These are phyloP conservation scores for Rhynchotus rufescens DNA, from an alignment of 2,797 vertebrate genomes.

Conservation along the genomic window DNA sequence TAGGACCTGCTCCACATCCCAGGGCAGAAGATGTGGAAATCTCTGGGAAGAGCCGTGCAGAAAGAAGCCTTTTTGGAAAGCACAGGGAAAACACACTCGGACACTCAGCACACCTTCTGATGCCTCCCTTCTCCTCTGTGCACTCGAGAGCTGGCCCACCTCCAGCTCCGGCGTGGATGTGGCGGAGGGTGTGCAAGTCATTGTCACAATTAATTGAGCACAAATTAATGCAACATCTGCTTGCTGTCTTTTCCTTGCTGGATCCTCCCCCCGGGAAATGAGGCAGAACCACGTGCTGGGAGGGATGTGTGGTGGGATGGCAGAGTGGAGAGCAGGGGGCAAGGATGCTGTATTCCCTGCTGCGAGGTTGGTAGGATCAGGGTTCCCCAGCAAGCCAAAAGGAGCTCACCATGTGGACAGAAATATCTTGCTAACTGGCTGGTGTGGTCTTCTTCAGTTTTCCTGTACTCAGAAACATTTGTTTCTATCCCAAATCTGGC, in stretches of 20 bases:
- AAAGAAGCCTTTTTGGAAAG: accelerated
- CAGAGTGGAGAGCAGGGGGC: background rate
- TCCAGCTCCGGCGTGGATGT: background rate
- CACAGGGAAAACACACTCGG: background rate
- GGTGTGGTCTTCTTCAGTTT: background rate
- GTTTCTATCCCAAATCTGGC: background rate
- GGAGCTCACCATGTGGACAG: accelerated
- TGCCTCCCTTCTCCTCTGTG: background rate
- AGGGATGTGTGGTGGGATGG: accelerated
- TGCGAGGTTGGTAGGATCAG: accelerated
- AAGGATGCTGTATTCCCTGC: background rate
- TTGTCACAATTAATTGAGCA: conserved; percentile 80
- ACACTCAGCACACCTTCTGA: background rate
- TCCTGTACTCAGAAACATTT: background rate
- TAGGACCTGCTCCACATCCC: background rate
- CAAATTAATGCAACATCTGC: conserved; percentile 84
- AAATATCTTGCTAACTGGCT: background rate
- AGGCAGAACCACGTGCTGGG: background rate
- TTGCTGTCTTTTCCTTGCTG: conserved; percentile 80
- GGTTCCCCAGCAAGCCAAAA: background rate
- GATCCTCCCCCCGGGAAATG: conserved; percentile 63
- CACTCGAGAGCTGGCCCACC: background rate
- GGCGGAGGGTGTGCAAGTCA: conserved; percentile 59
- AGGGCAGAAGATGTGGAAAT: background rate
- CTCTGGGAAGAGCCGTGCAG: background rate